phyloP scores from a whole-genome alignment of 2,113 vertebrate genomes.

The Cranoglanis bouderius region DNA sequence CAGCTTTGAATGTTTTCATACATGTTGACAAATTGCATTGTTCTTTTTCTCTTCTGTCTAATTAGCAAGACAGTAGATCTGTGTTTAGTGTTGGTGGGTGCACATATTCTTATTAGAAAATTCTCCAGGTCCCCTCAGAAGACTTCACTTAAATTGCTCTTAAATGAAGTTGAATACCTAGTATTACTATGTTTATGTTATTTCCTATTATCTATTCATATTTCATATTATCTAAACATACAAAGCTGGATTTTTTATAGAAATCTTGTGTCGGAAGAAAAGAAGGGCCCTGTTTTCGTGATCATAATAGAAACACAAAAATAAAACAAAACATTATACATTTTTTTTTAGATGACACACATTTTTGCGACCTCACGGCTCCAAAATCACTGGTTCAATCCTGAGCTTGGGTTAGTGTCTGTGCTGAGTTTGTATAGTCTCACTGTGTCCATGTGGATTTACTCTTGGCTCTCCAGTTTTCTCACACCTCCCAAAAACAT shows the following conservation, averaged over 20 bases:
- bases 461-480: background rate
- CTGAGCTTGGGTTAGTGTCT: background rate
- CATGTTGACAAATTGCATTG: slow-evolving; percentile 13
- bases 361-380: background rate
- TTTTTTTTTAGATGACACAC: background rate
- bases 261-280: background rate
- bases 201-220: no score
- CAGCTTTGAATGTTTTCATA: slow-evolving; percentile 29
- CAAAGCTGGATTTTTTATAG: background rate
- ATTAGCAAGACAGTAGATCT: slow-evolving; percentile 2
- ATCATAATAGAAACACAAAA: background rate
- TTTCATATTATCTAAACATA: background rate
- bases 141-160: background rate
- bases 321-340: background rate
- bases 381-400: background rate
- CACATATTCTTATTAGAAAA: background rate
- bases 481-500: background rate
- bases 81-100: background rate
- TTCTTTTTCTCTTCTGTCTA: slow-evolving; percentile 1
- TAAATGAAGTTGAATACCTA: background rate
- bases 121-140: background rate
- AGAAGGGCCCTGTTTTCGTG: background rate
- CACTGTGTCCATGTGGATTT: background rate
- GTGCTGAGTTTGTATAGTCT: background rate
- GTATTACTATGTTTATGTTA: background rate